Base-by-base conservation (phyloP, 53 echinoderm and acorn worm species). In the Zoroaster sp. region DNA sequence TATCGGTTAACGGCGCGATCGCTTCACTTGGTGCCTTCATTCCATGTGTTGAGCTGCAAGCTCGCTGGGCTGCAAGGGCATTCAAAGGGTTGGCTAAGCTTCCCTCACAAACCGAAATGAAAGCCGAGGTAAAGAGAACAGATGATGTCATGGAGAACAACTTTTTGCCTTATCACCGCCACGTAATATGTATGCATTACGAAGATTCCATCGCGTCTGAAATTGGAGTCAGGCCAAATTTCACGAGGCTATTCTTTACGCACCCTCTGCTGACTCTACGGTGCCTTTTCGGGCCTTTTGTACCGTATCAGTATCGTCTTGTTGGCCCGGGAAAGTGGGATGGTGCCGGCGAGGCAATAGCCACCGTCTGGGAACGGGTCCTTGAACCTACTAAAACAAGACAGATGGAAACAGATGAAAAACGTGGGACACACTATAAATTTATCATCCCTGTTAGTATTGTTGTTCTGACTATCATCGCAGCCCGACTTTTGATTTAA, bases 261-360 rank as follows among this genome's bases (percentile, higher is more conserved):
- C 92, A 97, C 43, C 97, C 97, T 3, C n/a, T 40, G 72, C 89
- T 97, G 31, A 88, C 80, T 21, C 41, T 92, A 15, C 87, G 77
- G 68, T 90, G 85, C 74, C 28, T 93, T 15, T 93, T 90, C 74
- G 95, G 95, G 31, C 90, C 95, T 13, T 71, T 20, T 36, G 23
- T 82, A n/a, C 92, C 96, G 1, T 96, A 88, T 46, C 95, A 95
- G 87, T 97, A 95, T 40, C 97, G 97, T 11, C 67, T 97, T 20
- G 69, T 89, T 3, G 96, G 96, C 37, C 96, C 96, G 14, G 96
- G 96, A 7, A 95, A 90, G 67, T 95, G 92, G 94, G 69, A 43
- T 9, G 97, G 95, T 0, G 97, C 97, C 3, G 83, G 88, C 20
- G 74, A 92, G 11, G 95, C 95, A 77, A 97, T 97, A 39, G 73